These are phyloP conservation scores for Thermophis baileyi DNA, from an alignment of 2,113 vertebrate genomes.

Conservation along the genomic window DNA sequence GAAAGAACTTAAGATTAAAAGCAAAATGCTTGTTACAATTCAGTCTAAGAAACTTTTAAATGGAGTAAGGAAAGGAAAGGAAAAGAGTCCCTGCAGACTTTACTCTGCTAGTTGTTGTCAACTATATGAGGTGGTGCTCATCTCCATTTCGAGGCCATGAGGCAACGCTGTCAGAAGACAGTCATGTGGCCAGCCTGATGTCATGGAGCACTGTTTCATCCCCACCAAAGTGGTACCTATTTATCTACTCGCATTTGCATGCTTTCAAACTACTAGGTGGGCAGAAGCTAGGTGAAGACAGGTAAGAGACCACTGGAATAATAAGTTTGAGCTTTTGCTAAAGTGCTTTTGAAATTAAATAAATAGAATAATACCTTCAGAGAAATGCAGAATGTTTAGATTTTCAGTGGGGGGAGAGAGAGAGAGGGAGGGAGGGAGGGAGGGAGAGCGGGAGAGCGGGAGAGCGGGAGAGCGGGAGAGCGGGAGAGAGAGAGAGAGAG, in stretches of 20 bases:
- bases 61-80: background rate
- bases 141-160: background rate
- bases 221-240: background rate
- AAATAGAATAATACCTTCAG: background rate
- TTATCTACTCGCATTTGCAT: background rate
- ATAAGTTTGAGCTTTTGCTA: background rate
- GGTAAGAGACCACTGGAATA: background rate
- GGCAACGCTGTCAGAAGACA: background rate
- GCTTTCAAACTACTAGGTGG: background rate
- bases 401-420: background rate
- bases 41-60: background rate
- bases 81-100: background rate
- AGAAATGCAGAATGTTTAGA: background rate
- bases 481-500: background rate
- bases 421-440: background rate
- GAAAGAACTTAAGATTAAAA: background rate
- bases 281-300: background rate
- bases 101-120: background rate
- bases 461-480: too few relatives aligned
- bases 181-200: background rate
- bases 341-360: background rate
- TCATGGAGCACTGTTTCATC: background rate
- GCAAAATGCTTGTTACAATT: background rate
- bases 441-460: too few relatives aligned
- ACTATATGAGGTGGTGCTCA: background rate